A percentile compares a stretch with the other conserved stretches of the same genome.
Conservation (phyloP, 2,113 vertebrate genomes). For the Gallinago paraguaiae region DNA sequence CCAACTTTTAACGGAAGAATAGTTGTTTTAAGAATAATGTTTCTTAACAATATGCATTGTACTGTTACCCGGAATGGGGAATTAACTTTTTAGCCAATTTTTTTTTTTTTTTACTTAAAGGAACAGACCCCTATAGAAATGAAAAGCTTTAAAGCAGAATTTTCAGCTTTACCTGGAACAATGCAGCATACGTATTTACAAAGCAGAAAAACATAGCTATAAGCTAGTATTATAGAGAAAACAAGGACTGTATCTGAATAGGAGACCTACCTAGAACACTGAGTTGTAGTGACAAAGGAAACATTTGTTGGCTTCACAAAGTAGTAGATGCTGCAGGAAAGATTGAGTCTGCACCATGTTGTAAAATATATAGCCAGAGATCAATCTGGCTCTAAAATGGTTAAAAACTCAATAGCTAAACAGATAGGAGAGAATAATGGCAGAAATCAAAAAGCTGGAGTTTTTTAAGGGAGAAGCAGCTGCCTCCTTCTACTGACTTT, state of each 20-base stretch:
- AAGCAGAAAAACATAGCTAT: background rate
- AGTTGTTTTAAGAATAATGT: background rate
- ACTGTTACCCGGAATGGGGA: background rate
- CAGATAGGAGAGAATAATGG: background rate
- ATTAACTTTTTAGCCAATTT: background rate
- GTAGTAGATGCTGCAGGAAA: background rate
- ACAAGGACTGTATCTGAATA: background rate
- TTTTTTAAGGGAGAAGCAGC: background rate
- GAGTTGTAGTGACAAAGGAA: background rate
- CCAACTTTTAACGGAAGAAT: background rate
- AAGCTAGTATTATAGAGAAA: background rate
- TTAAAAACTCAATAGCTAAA: background rate
- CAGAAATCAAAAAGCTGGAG: background rate
- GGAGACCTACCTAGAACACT: background rate
- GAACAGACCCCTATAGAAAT: background rate
- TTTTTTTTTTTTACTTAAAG: background rate
- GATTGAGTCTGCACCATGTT: background rate
- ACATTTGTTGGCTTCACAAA: background rate
- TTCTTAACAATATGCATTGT: conserved; percentile 20
- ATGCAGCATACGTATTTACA: background rate
- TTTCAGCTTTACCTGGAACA: background rate
- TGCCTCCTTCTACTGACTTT: background rate
- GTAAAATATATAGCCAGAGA: background rate
- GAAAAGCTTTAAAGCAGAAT: background rate
- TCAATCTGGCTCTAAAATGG: background rate